Evolutionary conservation across 2,797 vertebrate genomes (phyloP), one percentile per base, ranked within the genome.

Genomic region (Kryptolebias ocellatus): DNA sequence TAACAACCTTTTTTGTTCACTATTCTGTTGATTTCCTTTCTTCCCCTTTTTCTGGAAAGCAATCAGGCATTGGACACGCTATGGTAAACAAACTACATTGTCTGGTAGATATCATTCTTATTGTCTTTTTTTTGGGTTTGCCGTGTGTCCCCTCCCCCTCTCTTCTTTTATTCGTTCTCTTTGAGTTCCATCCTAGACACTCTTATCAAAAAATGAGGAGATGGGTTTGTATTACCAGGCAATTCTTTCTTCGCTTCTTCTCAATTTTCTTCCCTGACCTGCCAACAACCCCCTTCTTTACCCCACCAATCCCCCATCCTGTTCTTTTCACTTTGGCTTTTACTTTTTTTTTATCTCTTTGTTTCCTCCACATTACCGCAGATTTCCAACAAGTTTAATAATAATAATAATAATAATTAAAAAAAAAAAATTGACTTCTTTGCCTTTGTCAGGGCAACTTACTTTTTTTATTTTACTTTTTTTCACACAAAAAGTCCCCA

Each of bases 81-180:
- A 99, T 99, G 98, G 98, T 99, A 99, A 99, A 99, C 97, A 99
- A 97, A 98, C 97, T 99, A 96, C 97, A 98, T 98, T 99, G 97
- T 99, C 95, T 98, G 98, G 98, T 99, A 99, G 98, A 99, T 99
- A 99, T 99, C 97, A 95, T 93, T 93, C 92, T 92, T 93, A 94
- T 94, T 94, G 92, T 94, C 92, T 93, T 94, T 93, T 93, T 94
- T 94, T 94, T 99, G 97, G 97, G 96, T 98, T 98, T 98, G 97
- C 96, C 95, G 96, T 99, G 97, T 98, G 96, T 97, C 95, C 94
- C 94, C 92, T 90, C 93, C 94, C 88, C 89, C 90, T 87, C 82
- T 89, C 89, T 91, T 92, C 88, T 92, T 92, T 91, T 92, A 91
- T 89, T 88, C 83, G 87, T 92, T 92, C 89, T 95, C 92, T 83